phyloP scores from a whole-genome alignment of 2,113 vertebrate species.

The Onychorhynchus coronatus region DNA sequence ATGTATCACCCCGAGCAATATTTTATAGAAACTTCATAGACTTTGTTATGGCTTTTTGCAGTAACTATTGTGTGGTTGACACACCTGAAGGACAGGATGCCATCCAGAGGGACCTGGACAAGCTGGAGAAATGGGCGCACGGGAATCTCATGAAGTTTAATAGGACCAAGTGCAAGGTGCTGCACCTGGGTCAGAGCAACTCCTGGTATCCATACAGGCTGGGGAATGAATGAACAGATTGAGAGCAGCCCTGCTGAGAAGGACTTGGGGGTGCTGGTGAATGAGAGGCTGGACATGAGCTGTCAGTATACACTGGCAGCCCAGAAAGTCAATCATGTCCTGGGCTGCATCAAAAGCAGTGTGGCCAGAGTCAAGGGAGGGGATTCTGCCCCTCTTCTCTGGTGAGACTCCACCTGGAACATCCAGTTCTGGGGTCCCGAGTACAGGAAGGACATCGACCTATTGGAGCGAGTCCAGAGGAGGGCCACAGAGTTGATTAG shows the following conservation, averaged over 20 bases:
- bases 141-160: not conserved
- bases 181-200: not conserved
- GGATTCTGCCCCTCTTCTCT: not conserved
- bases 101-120: not conserved
- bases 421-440: not conserved
- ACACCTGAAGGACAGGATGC: not conserved
- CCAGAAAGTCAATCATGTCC: not conserved
- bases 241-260: not conserved
- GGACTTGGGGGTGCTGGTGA: not conserved
- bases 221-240: not conserved
- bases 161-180: not conserved
- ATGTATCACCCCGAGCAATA: not conserved
- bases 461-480: not conserved
- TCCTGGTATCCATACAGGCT: not conserved
- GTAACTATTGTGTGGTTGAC: not conserved
- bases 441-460: rapidly evolving
- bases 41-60: not conserved
- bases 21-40: not conserved
- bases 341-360: not conserved
- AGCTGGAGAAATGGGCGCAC: not conserved
- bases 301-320: not conserved
- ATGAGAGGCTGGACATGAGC: not conserved
- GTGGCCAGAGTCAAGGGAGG: not conserved
- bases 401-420: not conserved
- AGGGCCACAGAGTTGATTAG: not conserved